Evolutionary conservation across 2,888 invertebrate genomes (phyloP).

Genomic region (Neoaliturus tenellus): DNA sequence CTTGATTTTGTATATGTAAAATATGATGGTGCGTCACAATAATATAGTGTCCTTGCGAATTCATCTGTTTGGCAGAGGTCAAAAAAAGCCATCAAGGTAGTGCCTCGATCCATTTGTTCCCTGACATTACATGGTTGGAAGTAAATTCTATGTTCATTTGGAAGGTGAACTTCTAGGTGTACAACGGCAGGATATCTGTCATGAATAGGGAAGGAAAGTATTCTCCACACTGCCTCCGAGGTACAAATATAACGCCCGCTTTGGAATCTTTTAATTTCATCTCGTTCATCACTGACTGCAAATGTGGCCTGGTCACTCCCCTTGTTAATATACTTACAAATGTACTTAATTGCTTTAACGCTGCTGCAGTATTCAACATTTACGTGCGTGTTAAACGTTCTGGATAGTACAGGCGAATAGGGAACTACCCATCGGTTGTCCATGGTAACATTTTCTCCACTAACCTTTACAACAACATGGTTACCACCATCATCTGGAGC

Average conservation of each 20-base stretch:
- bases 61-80: constrained; percentile 60
- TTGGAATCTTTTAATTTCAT: constrained; percentile 66
- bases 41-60: constrained; percentile 62
- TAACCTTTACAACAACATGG: constrained; percentile 67
- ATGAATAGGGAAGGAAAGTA: constrained; percentile 68
- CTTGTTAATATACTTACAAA: constrained; percentile 69
- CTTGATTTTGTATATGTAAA: constrained; percentile 60
- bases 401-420: constrained; percentile 61
- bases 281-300: constrained; percentile 36
- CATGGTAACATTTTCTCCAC: constrained; percentile 22
- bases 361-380: constrained; percentile 70
- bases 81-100: constrained; percentile 60
- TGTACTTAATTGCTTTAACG: constrained; percentile 70
- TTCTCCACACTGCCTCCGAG: constrained; percentile 68
- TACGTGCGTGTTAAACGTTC: constrained; percentile 68
- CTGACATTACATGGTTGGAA: constrained; percentile 56
- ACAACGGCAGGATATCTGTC: constrained; percentile 66
- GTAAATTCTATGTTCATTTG: constrained; percentile 65
- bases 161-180: constrained; percentile 67
- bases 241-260: constrained; percentile 66
- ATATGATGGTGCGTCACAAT: constrained; percentile 62
- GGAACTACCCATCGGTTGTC: constrained; percentile 65
- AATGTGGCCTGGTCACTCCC: constrained; percentile 60
- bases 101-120: neutral
- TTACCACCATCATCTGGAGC: constrained; percentile 60